A percentile compares a stretch with the other conserved stretches of the same genome.
Conservation (phyloP, 1,140 invertebrate species). For the Brachionus calyciflorus region DNA sequence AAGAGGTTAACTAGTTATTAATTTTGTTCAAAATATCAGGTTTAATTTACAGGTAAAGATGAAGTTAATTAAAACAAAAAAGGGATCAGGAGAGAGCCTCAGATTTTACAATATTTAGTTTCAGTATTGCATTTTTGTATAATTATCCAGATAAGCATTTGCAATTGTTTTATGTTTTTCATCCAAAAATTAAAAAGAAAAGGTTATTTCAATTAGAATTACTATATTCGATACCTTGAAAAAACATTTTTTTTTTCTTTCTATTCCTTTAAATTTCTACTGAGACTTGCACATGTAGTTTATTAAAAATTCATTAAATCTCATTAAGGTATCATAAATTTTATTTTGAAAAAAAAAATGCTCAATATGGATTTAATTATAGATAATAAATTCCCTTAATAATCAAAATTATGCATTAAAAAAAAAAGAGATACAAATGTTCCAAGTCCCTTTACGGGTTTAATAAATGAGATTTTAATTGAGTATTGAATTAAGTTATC, state of each 20-base stretch:
- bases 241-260: background rate
- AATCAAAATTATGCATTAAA: background rate
- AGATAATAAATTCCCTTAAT: background rate
- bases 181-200: background rate
- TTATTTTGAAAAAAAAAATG: no score
- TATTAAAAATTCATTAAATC: background rate
- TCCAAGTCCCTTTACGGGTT: background rate
- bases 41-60: constrained; percentile 33
- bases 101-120: no score
- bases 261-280: no score
- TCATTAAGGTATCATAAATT: constrained; percentile 34
- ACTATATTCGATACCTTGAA: background rate
- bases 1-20: background rate
- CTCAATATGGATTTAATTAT: background rate
- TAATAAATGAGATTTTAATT: constrained; percentile 13
- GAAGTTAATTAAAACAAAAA: constrained; percentile 18
- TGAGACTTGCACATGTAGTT: background rate
- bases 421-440: background rate
- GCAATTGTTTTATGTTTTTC: background rate
- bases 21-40: constrained; percentile 1
- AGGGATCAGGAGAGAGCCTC: no score
- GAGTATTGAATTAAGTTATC: constrained; percentile 7
- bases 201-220: constrained; percentile 24
- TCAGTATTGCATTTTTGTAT: background rate
- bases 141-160: constrained; percentile 1